Conservation (phyloP, 2,888 invertebrate genomes). For the Myopa tessellatipennis region DNA sequence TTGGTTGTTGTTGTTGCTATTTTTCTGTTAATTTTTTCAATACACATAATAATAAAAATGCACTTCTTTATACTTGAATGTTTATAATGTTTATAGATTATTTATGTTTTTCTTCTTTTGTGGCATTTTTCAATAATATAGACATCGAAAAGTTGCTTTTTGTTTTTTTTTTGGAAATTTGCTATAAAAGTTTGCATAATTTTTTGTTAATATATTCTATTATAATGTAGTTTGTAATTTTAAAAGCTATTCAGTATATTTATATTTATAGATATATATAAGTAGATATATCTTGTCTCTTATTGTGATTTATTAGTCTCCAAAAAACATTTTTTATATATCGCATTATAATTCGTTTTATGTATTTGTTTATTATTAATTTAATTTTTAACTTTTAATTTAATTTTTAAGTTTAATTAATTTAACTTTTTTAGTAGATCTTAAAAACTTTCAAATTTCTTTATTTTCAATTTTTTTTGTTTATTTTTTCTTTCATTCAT, state of each 20-base stretch:
- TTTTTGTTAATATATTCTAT: slow-evolving; percentile 24
- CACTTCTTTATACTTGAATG: slow-evolving; percentile 7
- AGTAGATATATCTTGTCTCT: slow-evolving; percentile 13
- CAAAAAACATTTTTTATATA: not conserved
- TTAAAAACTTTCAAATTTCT: slow-evolving; percentile 1
- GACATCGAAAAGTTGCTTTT: slow-evolving; percentile 34
- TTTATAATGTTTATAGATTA: slow-evolving; percentile 28
- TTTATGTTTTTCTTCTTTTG: slow-evolving; percentile 23
- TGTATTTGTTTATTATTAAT: not conserved
- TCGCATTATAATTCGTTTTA: too few relatives aligned
- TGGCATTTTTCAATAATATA: slow-evolving; percentile 33
- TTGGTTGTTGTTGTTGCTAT: slow-evolving; percentile 49
- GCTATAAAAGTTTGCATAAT: slow-evolving; percentile 36
- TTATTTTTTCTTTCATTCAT: slow-evolving; percentile 20
- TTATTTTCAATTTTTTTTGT: not conserved
- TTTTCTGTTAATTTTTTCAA: slow-evolving; percentile 42
- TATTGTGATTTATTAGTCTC: slow-evolving; percentile 9
- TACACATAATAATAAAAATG: slow-evolving; percentile 42
- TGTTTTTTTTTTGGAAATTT: slow-evolving; percentile 15
- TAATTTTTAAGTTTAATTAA: slow-evolving; percentile 1
- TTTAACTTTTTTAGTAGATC: not conserved
- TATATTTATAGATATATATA: not conserved
- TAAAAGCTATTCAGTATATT: slow-evolving; percentile 26
- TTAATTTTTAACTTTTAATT: slow-evolving; percentile 3
- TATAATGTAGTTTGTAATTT: slow-evolving; percentile 19